Evolutionary conservation across 2,113 vertebrate species (phyloP).

Genomic region (Ophiodon elongatus): DNA sequence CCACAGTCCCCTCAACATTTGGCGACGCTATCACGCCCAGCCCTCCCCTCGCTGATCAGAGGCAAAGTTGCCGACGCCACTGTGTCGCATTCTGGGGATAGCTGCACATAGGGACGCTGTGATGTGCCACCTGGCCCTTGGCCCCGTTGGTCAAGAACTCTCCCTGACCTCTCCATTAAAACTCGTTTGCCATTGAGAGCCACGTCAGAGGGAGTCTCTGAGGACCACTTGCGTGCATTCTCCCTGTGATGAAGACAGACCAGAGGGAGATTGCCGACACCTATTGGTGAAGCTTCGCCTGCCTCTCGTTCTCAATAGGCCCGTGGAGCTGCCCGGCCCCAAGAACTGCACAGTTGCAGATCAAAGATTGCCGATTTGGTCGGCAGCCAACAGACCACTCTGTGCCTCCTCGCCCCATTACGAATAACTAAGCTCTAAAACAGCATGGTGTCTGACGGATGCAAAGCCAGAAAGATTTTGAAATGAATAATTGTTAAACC

Average conservation of each 20-base stretch:
- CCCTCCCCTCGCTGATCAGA: conserved; percentile 80
- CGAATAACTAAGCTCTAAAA: conserved; percentile 58
- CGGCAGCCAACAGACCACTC: conserved; percentile 72
- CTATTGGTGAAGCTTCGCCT: conserved; percentile 65
- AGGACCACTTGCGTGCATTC: conserved; percentile 80
- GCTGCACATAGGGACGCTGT: conserved; percentile 80
- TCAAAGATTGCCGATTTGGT: conserved; percentile 80
- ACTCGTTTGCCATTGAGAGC: conserved; percentile 76
- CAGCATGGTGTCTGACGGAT: conserved; percentile 47
- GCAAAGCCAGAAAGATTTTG: conserved; percentile 44
- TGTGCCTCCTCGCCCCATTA: conserved; percentile 59
- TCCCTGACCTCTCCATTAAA: conserved; percentile 81
- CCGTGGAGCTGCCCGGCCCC: conserved; percentile 49
- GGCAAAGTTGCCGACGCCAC: conserved; percentile 84
- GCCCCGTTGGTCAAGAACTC: conserved; percentile 79
- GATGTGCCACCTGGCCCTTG: conserved; percentile 84
- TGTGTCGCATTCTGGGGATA: conserved; percentile 88
- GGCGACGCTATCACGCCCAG: conserved; percentile 63
- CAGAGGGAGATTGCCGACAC: conserved; percentile 76
- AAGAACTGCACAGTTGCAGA: conserved; percentile 71
- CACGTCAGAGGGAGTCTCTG: conserved; percentile 70
- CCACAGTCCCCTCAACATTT: conserved; percentile 77
- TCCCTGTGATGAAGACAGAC: conserved; percentile 71
- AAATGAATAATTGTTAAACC: conserved; percentile 54
- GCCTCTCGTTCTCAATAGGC: conserved; percentile 42